phyloP scores from a whole-genome alignment of 2,888 invertebrate species.

The Imbricaverruca yamaguchii region DNA sequence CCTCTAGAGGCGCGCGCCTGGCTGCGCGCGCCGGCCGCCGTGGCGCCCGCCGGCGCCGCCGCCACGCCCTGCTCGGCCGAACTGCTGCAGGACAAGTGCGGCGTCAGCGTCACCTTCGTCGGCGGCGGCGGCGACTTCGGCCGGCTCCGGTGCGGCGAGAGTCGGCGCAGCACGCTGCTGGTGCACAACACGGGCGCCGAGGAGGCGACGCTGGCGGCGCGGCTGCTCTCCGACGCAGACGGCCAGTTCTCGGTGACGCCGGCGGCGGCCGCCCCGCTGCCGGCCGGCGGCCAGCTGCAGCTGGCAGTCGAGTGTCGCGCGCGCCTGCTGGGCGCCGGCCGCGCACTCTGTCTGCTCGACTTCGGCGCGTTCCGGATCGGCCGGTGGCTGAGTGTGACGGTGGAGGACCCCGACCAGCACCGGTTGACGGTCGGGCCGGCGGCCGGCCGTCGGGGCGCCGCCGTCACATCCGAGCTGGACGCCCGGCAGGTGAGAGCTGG shows the following conservation, averaged over 20 bases:
- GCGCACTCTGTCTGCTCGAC: constrained; percentile 27
- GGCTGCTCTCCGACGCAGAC: not conserved
- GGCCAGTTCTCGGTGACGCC: not conserved
- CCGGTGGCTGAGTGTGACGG: constrained; percentile 23
- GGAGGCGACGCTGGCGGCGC: not conserved
- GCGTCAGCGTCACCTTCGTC: not conserved
- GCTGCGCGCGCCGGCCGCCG: not conserved
- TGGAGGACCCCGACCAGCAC: constrained; percentile 24
- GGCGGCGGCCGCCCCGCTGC: not conserved
- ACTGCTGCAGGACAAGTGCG: not conserved
- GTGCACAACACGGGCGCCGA: not conserved
- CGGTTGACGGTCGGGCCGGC: constrained; percentile 14
- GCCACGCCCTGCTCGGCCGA: not conserved
- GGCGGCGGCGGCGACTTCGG: constrained; percentile 9
- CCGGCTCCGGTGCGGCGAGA: not conserved
- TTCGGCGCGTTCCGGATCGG: constrained; percentile 27
- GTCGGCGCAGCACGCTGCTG: not conserved
- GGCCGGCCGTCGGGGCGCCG: not conserved
- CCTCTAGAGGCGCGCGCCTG: constrained; percentile 17
- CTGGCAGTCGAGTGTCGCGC: not conserved
- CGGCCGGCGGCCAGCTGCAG: not conserved
- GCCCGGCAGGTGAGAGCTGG: not conserved
- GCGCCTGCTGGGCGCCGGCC: constrained; percentile 20
- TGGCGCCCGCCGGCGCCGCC: not conserved
- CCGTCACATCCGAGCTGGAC: not conserved